phyloP scores from a whole-genome alignment of 2,797 vertebrate genomes.

The Tinamus major region DNA sequence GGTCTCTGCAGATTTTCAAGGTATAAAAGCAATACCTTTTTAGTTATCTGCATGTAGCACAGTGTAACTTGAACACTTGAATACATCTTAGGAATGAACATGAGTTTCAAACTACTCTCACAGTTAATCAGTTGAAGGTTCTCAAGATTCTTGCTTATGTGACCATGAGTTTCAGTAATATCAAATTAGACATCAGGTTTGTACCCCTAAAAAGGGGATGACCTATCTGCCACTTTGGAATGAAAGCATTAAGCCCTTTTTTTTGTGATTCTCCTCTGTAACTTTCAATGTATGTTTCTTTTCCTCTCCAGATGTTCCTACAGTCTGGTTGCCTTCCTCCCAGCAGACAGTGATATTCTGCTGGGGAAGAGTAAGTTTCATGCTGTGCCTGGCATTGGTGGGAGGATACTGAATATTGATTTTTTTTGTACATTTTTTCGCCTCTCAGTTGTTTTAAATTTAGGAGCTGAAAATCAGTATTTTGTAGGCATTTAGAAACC shows the following conservation, averaged over 20 bases:
- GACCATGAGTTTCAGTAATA: background rate
- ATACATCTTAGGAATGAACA: background rate
- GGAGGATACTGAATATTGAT: background rate
- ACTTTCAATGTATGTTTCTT: background rate
- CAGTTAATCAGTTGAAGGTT: background rate
- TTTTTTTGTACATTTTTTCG: background rate
- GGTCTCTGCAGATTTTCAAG: background rate
- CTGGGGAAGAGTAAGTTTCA: background rate
- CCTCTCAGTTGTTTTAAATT: background rate
- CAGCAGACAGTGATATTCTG: rapidly evolving
- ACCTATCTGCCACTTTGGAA: background rate
- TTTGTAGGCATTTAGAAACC: background rate
- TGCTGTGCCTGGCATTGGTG: background rate
- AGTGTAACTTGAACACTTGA: background rate
- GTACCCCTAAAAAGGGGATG: background rate
- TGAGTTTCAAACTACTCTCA: background rate
- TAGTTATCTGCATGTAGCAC: background rate
- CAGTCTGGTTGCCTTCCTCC: background rate
- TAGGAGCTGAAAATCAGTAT: background rate
- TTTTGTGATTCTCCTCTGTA: background rate
- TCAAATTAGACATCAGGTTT: background rate
- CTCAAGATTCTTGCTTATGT: background rate
- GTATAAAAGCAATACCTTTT: background rate
- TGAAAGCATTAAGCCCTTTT: background rate
- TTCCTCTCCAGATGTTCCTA: background rate